These are phyloP conservation scores for Leucophenga montana DNA, from an alignment of 2,888 invertebrate genomes.

Conservation along the genomic window DNA sequence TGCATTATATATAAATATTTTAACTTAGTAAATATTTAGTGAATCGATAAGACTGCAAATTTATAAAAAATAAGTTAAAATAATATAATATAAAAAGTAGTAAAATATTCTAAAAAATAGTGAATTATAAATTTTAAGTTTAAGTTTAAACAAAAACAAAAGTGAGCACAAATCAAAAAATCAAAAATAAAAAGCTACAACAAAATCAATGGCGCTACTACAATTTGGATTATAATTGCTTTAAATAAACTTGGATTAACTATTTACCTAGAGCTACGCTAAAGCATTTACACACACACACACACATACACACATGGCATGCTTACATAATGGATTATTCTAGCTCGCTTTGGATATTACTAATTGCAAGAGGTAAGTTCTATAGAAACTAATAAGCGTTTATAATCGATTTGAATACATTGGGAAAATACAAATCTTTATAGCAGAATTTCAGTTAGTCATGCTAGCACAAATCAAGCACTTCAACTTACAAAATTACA, in stretches of 20 bases:
- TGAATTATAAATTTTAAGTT: slow-evolving; percentile 1
- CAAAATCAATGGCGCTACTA: not conserved
- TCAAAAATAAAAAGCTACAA: slow-evolving; percentile 12
- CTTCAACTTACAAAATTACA: no score
- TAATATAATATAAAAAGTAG: not conserved
- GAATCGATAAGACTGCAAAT: slow-evolving; percentile 21
- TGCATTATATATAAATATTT: slow-evolving; percentile 21
- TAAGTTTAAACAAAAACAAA: slow-evolving; percentile 5
- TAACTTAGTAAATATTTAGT: slow-evolving; percentile 11
- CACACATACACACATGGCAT: not conserved
- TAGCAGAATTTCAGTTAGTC: no score
- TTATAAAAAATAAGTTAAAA: not conserved
- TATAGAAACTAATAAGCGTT: no score
- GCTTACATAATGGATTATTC: slow-evolving; percentile 24
- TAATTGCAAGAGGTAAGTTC: slow-evolving; percentile 11
- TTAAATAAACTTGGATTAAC: no score
- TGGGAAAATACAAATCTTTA: not conserved
- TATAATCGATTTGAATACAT: no score
- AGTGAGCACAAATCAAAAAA: not conserved
- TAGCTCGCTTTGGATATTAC: slow-evolving; percentile 13
- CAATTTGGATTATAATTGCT: slow-evolving; percentile 21
- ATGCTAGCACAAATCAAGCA: no score
- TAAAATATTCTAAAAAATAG: slow-evolving; percentile 5
- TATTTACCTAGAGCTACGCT: no score
- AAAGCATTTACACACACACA: no score